Evolutionary conservation across 2,113 vertebrate species (phyloP).

Genomic region (Lophura nycthemera): DNA sequence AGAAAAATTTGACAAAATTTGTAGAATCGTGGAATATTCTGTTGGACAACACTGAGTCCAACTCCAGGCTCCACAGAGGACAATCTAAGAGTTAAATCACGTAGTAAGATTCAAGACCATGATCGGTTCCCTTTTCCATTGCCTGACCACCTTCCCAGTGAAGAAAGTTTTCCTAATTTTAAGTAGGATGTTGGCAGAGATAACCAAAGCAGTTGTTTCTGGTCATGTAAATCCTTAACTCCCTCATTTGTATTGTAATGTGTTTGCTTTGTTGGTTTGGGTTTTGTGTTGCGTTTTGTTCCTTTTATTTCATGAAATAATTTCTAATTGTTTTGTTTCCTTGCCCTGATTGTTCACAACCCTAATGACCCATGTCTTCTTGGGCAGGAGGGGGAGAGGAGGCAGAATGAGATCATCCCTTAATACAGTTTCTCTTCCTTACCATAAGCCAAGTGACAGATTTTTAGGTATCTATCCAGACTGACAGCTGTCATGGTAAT

Average conservation of each 20-base stretch:
- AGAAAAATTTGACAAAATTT: not conserved
- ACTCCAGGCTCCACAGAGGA: not conserved
- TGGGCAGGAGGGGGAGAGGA: not conserved
- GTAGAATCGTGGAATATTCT: not conserved
- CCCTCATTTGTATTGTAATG: not conserved
- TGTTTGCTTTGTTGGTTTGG: not conserved
- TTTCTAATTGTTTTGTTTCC: not conserved
- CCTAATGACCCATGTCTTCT: not conserved
- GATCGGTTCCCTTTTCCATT: not conserved
- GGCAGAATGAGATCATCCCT: too few species aligned
- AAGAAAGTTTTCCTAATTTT: not conserved
- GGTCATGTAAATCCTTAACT: slow-evolving; percentile 6
- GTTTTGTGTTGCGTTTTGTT: not conserved
- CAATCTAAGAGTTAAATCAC: not conserved
- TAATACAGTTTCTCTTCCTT: slow-evolving; percentile 9
- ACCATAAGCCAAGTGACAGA: slow-evolving; percentile 94
- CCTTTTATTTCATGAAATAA: not conserved
- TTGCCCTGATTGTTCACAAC: not conserved
- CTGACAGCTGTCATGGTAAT: slow-evolving; percentile 95
- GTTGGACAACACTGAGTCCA: not conserved
- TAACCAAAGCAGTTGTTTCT: not conserved
- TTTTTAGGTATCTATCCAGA: slow-evolving; percentile 94
- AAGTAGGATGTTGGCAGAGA: not conserved
- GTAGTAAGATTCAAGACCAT: not conserved
- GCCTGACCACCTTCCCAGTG: not conserved